phyloP scores from a whole-genome alignment of 2,888 invertebrate species.

The Mesorhabditis belari region DNA sequence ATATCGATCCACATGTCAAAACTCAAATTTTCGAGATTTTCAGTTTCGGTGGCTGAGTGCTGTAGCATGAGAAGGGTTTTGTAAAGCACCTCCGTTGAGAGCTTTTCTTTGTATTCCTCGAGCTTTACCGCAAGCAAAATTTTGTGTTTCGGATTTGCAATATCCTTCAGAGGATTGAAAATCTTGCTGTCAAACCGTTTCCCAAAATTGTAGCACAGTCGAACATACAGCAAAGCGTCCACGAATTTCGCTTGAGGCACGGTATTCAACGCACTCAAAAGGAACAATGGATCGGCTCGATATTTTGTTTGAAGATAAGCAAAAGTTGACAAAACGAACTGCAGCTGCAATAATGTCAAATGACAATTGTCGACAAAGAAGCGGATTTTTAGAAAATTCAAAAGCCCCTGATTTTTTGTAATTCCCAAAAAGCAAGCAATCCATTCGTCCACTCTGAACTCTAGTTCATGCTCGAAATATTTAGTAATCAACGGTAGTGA shows the following conservation, averaged over 20 bases:
- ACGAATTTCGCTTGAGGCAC: neutral
- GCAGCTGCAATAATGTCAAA: constrained; percentile 1
- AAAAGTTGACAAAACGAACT: constrained; percentile 3
- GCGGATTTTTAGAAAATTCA: neutral
- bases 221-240: neutral
- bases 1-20: too few species aligned
- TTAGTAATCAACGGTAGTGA: neutral
- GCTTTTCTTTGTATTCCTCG: too few species aligned
- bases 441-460: neutral
- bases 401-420: neutral
- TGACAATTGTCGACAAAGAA: constrained; percentile 4
- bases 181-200: too few species aligned
- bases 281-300: neutral
- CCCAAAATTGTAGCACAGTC: neutral
- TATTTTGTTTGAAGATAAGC: neutral
- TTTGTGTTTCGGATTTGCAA: too few species aligned
- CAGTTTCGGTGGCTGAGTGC: too few species aligned
- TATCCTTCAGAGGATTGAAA: too few species aligned
- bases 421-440: neutral
- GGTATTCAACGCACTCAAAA: neutral
- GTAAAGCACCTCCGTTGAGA: too few species aligned
- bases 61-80: too few species aligned
- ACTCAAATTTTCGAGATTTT: too few species aligned
- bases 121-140: too few species aligned
- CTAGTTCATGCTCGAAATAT: neutral